Base-by-base conservation (phyloP, 2,888 invertebrate genomes). In the Agonopterix heracliana region DNA sequence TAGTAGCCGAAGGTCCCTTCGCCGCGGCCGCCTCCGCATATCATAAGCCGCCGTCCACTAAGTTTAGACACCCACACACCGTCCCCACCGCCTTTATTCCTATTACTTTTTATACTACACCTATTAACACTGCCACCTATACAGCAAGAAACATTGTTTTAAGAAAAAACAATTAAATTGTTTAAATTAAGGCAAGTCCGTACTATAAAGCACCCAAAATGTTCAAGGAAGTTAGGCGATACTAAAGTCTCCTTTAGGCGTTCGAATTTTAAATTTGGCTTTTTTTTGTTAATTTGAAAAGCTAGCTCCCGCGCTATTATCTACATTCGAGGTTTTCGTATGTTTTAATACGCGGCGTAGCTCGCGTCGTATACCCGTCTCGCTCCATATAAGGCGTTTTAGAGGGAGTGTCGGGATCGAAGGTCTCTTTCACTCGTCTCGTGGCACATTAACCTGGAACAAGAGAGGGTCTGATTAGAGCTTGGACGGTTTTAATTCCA, bases 381-480 rank as follows among this genome's bases (percentile, higher is more conserved):
- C 77, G 83, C 86, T 86, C 85, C 86, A 86, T 86, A 85, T 86
- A 86, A 84, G 75, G 78, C 74, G 76, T 72, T 82, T 77, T 71
- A 57, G 48, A 49, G 42, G 68, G 62, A 65, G 70, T 66, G 61
- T 66, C 61, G 59, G 66, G 69, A 63, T 70, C 54, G 67, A 66
- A 63, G 57, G 68, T 77, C 79, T 71, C 74, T 72, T 55, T 80
- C 73, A 71, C 71, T 62, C 26, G 26, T 26, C 75, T 68, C 57
- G 56, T 57, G 68, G 66, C 68, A 66, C 71, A 65, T 72, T 64
- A 74, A 78, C 71, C 85, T 85, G 85, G 9, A 85, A 85, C 85
- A 85, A 84, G 56, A 50, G 57, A 69, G 54, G 52, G 52, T 58
- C 55, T 71, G 66, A 71, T 78, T 72, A 74, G 68, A 14, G n/a